A percentile compares a stretch with the other conserved stretches of the same genome.
Conservation (phyloP, 1,140 invertebrate genomes). For the Dendroctonus valens region DNA sequence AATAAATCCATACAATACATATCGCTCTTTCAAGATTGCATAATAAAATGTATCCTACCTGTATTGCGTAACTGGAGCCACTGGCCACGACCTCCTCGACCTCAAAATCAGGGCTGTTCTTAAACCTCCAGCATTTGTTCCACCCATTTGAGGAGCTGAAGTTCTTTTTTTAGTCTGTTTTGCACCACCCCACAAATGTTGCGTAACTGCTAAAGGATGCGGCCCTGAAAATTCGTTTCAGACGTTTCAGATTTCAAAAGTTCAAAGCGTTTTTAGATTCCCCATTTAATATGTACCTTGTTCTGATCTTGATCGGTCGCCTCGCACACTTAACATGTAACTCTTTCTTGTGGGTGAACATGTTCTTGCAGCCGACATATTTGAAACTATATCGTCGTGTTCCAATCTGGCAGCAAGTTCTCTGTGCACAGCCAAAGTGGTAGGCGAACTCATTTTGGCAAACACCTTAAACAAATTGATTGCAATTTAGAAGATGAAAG, state of each 20-base stretch:
- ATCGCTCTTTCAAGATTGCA: too few relatives aligned
- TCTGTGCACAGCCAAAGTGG: conserved; percentile 44
- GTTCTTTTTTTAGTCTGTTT: conserved; percentile 59
- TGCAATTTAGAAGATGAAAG: too few relatives aligned
- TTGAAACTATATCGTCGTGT: conserved; percentile 37
- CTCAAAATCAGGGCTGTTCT: conserved; percentile 62
- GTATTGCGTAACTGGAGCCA: conserved; percentile 61
- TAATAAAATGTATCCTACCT: conserved; percentile 50
- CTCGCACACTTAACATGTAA: conserved; percentile 52
- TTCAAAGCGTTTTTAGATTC: not conserved
- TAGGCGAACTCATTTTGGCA: conserved; percentile 33
- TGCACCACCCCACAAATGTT: conserved; percentile 54
- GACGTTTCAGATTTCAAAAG: not conserved
- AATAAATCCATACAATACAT: too few relatives aligned
- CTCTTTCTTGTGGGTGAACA: conserved; percentile 34
- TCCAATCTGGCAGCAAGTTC: conserved; percentile 46
- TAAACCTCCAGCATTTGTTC: conserved; percentile 54
- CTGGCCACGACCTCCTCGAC: conserved; percentile 65
- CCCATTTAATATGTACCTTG: conserved; percentile 50
- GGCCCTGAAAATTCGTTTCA: conserved; percentile 43
- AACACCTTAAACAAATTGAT: not conserved
- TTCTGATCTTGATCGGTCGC: conserved; percentile 62
- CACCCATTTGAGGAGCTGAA: conserved; percentile 64
- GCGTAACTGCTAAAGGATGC: conserved; percentile 52
- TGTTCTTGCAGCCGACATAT: conserved; percentile 12